Base-by-base conservation (phyloP, 2,888 invertebrate genomes). In the Vannuccia rotundouncinata region DNA sequence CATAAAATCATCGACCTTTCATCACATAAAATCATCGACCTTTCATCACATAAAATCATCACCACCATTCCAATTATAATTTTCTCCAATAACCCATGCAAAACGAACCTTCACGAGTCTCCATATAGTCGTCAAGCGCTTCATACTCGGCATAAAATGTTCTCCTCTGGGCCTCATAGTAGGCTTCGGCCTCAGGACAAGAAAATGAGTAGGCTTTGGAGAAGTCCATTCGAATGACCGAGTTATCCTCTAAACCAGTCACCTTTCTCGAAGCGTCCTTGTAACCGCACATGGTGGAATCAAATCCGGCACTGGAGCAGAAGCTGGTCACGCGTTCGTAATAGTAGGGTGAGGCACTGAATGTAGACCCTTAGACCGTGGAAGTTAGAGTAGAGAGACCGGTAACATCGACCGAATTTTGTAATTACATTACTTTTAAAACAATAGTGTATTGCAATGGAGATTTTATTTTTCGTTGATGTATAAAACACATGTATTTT, bases 141-240 rank as follows among this genome's bases (percentile, higher is more conserved):
- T 93, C 93, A 88, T 93, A 92, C 83, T 92, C 92, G 80, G 92
- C 92, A 84, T 90, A 94, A 88, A 94, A 94, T 84, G 92, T 89
- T 22, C 92, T 91, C 82, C 93, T 89, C 85, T 93, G 93, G 83
- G 93, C 93, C 87, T 94, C 93, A 85, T 93, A 94, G 87, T 93
- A 93, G 86, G 90, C 87, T 45, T 93, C 92, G 1, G 93, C 92
- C 83, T 92, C 92, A 83, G 92, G 91, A 85, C 92, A 92, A 30
- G 92, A 92, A 85, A 94, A 94, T 0, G 93, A 93, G 84, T 93
- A 93, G 90, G 91, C 93, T 85, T 93, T 93, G 85, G 92, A 92
- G 86, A 93, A 92, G 75, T 91, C 90, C 80, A 93, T 92, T 88
- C 92, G 92, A 13, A 92, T 92, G 84, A 92, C 92, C 29, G 93